Conservation (phyloP, 1,140 invertebrate species). For the Sycophila sp. region DNA sequence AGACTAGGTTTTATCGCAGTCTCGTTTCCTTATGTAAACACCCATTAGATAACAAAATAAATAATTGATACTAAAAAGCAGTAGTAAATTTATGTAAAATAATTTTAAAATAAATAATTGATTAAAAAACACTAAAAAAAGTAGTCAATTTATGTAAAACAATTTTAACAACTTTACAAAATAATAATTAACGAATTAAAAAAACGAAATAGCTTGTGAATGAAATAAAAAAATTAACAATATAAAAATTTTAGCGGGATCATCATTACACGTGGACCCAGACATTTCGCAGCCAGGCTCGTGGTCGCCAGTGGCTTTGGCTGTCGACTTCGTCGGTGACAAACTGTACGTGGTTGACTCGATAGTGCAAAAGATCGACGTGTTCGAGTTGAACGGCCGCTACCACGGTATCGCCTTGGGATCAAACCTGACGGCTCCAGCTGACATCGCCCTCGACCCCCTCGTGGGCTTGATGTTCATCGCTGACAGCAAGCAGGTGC, state of each 20-base stretch:
- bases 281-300: constrained; percentile 82
- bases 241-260: background rate
- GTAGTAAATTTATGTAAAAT: background rate
- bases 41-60: too few species aligned
- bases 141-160: too few species aligned
- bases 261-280: constrained; percentile 61
- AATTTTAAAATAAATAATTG: background rate
- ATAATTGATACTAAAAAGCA: background rate
- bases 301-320: constrained; percentile 89
- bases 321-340: constrained; percentile 97
- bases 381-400: constrained; percentile 87
- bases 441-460: constrained; percentile 92
- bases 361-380: constrained; percentile 91
- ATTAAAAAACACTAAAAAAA: too few species aligned
- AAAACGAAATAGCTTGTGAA: too few species aligned
- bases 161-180: too few species aligned
- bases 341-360: constrained; percentile 96
- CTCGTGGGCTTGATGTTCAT: constrained; percentile 92
- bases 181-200: too few species aligned
- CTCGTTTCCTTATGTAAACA: too few species aligned
- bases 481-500: constrained; percentile 88
- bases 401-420: constrained; percentile 90
- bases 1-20: too few species aligned
- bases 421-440: constrained; percentile 89
- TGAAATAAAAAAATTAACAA: background rate